These are phyloP conservation scores for Stictonetta naevosa DNA, from an alignment of 2,113 vertebrate genomes.

Conservation along the genomic window DNA sequence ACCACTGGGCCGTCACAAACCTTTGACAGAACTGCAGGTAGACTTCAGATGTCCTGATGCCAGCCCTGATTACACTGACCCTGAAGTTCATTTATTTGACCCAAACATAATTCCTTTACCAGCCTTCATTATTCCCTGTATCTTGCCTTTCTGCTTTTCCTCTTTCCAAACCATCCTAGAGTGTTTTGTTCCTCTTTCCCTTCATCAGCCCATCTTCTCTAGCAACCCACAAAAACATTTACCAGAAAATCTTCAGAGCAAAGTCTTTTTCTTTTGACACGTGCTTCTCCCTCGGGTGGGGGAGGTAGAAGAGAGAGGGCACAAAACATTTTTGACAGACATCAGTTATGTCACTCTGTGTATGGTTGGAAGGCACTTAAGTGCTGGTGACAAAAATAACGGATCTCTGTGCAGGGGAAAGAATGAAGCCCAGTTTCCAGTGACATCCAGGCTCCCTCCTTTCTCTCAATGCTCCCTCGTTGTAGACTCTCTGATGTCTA, in stretches of 20 bases:
- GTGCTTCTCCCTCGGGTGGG: background rate
- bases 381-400: background rate
- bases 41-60: background rate
- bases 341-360: background rate
- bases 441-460: background rate
- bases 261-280: background rate
- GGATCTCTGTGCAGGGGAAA: background rate
- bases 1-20: rapidly evolving
- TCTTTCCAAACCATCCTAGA: background rate
- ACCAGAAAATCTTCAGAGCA: background rate
- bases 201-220: background rate
- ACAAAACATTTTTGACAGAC: background rate
- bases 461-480: background rate
- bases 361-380: background rate
- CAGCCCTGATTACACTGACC: background rate
- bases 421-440: background rate
- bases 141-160: background rate
- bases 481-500: background rate
- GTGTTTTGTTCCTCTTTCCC: background rate
- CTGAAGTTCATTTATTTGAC: background rate
- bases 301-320: background rate
- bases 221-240: background rate
- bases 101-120: background rate
- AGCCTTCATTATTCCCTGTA: background rate
- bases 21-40: background rate